These are phyloP conservation scores for Battus philenor DNA, from an alignment of 1,140 invertebrate species.

Conservation along the genomic window DNA sequence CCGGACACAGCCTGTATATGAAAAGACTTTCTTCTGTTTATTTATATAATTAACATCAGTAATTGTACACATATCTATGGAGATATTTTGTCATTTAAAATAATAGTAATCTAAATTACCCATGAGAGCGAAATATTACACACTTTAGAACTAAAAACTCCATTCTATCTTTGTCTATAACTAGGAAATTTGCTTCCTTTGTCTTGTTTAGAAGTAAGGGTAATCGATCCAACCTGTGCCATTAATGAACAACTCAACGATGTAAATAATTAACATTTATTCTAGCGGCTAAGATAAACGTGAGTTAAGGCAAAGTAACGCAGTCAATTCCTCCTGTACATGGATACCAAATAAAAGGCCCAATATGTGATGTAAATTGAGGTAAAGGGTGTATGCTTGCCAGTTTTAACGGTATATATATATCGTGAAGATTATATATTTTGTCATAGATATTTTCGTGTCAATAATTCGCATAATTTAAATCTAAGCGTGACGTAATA, in stretches of 20 bases:
- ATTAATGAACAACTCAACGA: slow-evolving; percentile 45
- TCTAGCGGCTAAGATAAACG: slow-evolving; percentile 17
- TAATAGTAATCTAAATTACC: too few species aligned
- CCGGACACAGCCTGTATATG: too few species aligned
- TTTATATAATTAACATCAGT: too few species aligned
- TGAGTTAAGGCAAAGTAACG: slow-evolving; percentile 41
- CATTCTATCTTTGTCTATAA: too few species aligned
- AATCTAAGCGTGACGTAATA: slow-evolving; percentile 48
- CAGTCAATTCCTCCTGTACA: slow-evolving; percentile 53
- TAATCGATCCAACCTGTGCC: slow-evolving; percentile 33
- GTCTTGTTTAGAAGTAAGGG: too few species aligned
- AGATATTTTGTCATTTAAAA: too few species aligned
- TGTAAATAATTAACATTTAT: slow-evolving; percentile 28
- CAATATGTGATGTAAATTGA: slow-evolving; percentile 24
- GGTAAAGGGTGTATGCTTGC: slow-evolving; percentile 26
- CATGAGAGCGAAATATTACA: too few species aligned
- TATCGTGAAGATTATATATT: slow-evolving; percentile 39
- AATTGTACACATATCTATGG: too few species aligned
- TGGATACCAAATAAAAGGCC: slow-evolving; percentile 26
- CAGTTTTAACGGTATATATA: slow-evolving; percentile 34
- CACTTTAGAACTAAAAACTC: too few species aligned
- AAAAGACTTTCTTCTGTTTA: too few species aligned
- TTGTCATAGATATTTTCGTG: slow-evolving; percentile 60
- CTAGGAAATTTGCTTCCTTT: too few species aligned
- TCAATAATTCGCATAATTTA: slow-evolving; percentile 66